A percentile compares a stretch with the other conserved stretches of the same genome.
These are phyloP conservation scores for Trachymyrmex septentrionalis DNA, from an alignment of 1,140 invertebrate genomes.

Conservation along the genomic window DNA sequence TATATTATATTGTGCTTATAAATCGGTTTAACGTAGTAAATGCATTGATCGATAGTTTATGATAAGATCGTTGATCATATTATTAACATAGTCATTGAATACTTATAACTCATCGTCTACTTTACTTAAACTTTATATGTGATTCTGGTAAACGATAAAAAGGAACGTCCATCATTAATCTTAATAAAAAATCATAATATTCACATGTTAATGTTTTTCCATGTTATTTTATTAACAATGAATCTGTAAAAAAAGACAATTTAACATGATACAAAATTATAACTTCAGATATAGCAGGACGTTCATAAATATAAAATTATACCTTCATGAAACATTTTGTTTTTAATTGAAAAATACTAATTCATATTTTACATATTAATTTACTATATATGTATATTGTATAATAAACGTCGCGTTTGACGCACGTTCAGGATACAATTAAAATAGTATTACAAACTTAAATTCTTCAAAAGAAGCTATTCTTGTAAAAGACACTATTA, in stretches of 20 bases:
- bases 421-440: not conserved
- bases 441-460: constrained; percentile 10
- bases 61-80: constrained; percentile 3
- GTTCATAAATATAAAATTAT: not conserved
- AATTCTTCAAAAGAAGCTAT: not conserved
- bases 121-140: not conserved
- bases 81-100: constrained; percentile 1
- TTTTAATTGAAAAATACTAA: not conserved
- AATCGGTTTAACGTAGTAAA: constrained; percentile 16
- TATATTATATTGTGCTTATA: not conserved
- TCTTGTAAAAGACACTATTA: constrained; percentile 24
- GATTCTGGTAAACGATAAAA: not conserved
- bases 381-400: not conserved
- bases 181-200: no score
- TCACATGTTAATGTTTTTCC: not conserved
- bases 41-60: not conserved
- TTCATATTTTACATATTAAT: not conserved
- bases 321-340: not conserved
- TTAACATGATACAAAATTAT: not conserved
- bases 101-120: no score
- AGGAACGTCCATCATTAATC: not conserved
- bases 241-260: not conserved
- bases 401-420: not conserved
- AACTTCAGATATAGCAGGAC: not conserved
- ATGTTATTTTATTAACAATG: not conserved